These are phyloP conservation scores for Chloroclystis v-ata DNA, from an alignment of 2,888 invertebrate species.

Conservation along the genomic window DNA sequence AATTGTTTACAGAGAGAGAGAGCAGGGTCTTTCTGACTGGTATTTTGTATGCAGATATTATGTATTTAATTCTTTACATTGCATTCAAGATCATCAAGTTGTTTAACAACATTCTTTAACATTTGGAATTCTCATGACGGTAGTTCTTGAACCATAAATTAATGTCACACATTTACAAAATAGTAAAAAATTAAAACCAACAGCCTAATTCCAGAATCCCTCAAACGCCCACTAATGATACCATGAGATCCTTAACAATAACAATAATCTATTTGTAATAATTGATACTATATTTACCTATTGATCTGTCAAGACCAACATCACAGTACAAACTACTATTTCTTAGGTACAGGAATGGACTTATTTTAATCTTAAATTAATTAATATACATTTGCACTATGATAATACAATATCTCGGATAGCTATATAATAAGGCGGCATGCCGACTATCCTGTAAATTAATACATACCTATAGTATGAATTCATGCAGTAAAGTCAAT, in stretches of 20 bases:
- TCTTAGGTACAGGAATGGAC: conserved; percentile 78
- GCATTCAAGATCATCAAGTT: conserved; percentile 41
- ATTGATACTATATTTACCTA: conserved; percentile 73
- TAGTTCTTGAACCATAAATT: conserved; percentile 26
- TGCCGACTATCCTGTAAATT: conserved; percentile 36
- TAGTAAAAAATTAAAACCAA: conserved; percentile 55
- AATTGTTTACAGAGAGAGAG: conserved; percentile 60
- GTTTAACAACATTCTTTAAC: conserved; percentile 44
- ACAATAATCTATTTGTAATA: conserved; percentile 72
- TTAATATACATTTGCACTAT: conserved; percentile 70
- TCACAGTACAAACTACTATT: conserved; percentile 74
- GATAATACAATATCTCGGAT: conserved; percentile 50
- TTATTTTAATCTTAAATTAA: conserved; percentile 55
- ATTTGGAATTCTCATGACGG: conserved; percentile 25
- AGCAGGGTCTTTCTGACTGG: conserved; percentile 41
- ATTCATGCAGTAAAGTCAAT: conserved; percentile 18
- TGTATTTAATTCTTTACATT: conserved; percentile 27
- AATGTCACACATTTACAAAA: conserved; percentile 39
- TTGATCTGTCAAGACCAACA: conserved; percentile 74
- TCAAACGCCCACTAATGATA: conserved; percentile 62
- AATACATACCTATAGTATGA: conserved; percentile 10
- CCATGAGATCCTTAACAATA: conserved; percentile 77
- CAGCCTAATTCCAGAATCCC: conserved; percentile 68
- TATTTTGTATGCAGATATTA: conserved; percentile 14
- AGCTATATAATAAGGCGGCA: conserved; percentile 59